Percentiles rank a stretch among this genome's conserved stretches.
These are phyloP conservation scores for Spodoptera exigua DNA, from an alignment of 2,888 invertebrate genomes.

Conservation along the genomic window DNA sequence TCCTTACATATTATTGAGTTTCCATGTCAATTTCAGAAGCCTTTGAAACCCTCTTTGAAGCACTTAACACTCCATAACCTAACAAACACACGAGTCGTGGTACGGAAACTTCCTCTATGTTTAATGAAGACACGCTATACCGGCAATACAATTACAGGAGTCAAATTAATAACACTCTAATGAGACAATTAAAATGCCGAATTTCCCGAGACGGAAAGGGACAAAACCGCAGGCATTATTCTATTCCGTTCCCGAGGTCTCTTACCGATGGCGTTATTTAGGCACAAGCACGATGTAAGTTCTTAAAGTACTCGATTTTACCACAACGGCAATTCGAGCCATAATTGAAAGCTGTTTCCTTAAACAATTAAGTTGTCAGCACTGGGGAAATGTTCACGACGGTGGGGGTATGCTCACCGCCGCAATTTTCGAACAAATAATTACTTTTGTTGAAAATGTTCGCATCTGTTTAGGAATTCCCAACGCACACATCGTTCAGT, in stretches of 20 bases:
- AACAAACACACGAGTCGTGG: constrained; percentile 27
- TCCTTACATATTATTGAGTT: constrained; percentile 6
- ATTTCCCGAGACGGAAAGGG: constrained; percentile 64
- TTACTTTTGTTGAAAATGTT: constrained; percentile 74
- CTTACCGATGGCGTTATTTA: constrained; percentile 65
- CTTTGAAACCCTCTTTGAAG: constrained; percentile 12
- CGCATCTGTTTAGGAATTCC: constrained; percentile 63
- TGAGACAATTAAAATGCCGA: constrained; percentile 74
- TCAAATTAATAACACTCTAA: constrained; percentile 72
- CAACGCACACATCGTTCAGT: constrained; percentile 65
- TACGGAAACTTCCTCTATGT: constrained; percentile 32
- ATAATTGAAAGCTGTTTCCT: constrained; percentile 78
- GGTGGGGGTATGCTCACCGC: constrained; percentile 56
- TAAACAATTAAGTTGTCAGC: constrained; percentile 78
- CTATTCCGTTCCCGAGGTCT: constrained; percentile 61
- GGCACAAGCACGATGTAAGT: constrained; percentile 60
- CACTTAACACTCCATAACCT: constrained; percentile 43
- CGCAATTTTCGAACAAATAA: constrained; percentile 76
- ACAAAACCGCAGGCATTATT: constrained; percentile 70
- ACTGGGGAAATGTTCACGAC: constrained; percentile 57
- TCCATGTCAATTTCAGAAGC: constrained; percentile 17
- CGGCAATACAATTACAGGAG: constrained; percentile 58
- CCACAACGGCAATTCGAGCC: constrained; percentile 61
- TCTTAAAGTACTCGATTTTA: constrained; percentile 65
- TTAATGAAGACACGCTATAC: constrained; percentile 39